Conservation (phyloP, 2,113 vertebrate genomes). For the Chaetodon trifascialis region DNA sequence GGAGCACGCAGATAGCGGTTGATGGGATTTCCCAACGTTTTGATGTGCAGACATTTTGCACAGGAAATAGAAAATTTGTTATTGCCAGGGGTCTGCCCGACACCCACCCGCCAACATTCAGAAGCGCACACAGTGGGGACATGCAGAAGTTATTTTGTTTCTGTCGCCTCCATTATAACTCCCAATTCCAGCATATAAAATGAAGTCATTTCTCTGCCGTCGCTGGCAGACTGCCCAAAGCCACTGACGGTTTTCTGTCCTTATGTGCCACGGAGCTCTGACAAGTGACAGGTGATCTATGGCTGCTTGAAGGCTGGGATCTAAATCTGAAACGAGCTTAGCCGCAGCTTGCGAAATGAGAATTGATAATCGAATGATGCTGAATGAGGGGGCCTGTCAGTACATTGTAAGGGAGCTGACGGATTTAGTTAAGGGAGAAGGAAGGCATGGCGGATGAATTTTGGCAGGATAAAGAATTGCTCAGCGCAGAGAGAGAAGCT, state of each 20-base stretch:
- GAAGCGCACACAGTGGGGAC: conserved; percentile 34
- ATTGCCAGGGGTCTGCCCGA: conserved; percentile 19
- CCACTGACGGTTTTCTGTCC: conserved; percentile 66
- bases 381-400: conserved; percentile 81
- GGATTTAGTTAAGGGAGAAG: conserved; percentile 79
- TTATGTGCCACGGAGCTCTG: conserved; percentile 62
- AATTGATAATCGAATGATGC: conserved; percentile 83
- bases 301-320: conserved; percentile 70
- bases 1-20: background rate
- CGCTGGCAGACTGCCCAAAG: conserved; percentile 63
- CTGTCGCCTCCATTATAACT: conserved; percentile 62
- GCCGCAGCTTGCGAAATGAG: conserved; percentile 72
- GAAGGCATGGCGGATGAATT: conserved; percentile 77
- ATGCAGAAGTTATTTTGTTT: conserved; percentile 57
- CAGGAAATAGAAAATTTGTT: conserved; percentile 28
- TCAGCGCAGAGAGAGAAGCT: conserved; percentile 61
- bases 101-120: conserved; percentile 36
- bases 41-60: conserved; percentile 23
- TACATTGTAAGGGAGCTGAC: conserved; percentile 76
- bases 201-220: conserved; percentile 67
- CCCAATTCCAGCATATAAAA: conserved; percentile 63
- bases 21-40: conserved; percentile 24
- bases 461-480: conserved; percentile 82
- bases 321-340: conserved; percentile 79
- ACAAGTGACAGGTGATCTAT: conserved; percentile 82